A percentile compares a stretch with the other conserved stretches of the same genome.
Evolutionary conservation across 2,113 vertebrate genomes (phyloP).

Genomic region (Anser brachyrhynchus): DNA sequence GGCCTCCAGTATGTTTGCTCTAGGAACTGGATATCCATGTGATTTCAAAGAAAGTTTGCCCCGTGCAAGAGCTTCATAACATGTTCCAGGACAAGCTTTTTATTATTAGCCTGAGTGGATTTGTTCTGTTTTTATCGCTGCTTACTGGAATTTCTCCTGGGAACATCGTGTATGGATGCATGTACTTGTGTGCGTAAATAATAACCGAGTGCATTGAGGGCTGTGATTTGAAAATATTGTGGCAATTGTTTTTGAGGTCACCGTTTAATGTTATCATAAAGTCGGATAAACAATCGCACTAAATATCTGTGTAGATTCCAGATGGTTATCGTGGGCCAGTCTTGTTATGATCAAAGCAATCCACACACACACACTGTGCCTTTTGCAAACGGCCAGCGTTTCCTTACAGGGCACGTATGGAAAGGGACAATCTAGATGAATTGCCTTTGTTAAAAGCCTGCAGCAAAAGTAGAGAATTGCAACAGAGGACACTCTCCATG

Average conservation of each 20-base stretch:
- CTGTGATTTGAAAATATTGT: background rate
- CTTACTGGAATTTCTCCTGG: background rate
- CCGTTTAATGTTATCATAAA: background rate
- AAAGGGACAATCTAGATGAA: background rate
- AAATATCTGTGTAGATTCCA: background rate
- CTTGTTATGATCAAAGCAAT: background rate
- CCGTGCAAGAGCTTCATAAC: background rate
- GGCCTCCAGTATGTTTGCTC: background rate
- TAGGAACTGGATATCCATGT: background rate
- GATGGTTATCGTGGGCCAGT: background rate
- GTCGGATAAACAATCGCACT: background rate
- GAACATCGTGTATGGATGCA: background rate
- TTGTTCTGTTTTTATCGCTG: background rate
- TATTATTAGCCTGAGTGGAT: background rate
- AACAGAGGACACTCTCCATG: background rate
- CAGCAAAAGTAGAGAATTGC: background rate
- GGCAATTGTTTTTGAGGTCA: background rate
- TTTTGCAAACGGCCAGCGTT: background rate
- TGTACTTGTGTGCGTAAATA: background rate
- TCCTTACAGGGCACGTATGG: background rate
- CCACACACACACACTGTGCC: background rate
- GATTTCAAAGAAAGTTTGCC: background rate
- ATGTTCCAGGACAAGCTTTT: background rate
- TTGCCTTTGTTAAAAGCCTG: background rate
- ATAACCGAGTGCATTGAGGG: background rate